A percentile compares a stretch with the other conserved stretches of the same genome.
These are phyloP conservation scores for Clytia hemisphaerica DNA, from an alignment of 30 jellyfish, hydroid and myxozoan species.

Conservation along the genomic window DNA sequence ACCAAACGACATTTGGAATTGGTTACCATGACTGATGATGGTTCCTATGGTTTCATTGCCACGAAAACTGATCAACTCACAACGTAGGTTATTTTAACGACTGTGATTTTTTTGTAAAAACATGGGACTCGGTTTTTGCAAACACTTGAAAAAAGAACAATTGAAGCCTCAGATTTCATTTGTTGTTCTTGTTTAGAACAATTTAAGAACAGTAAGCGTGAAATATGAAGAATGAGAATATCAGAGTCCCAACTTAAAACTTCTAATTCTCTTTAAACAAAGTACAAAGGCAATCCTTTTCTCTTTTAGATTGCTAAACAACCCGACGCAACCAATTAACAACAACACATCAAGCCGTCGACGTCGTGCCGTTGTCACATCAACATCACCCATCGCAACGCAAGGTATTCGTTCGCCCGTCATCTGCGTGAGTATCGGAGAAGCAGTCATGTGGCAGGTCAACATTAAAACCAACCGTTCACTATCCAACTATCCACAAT, in stretches of 20 bases:
- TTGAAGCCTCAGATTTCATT: too few relatives aligned
- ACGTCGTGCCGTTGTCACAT: conserved; percentile 52
- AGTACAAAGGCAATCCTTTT: too few relatives aligned
- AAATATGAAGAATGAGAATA: too few relatives aligned
- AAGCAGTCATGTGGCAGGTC: conserved; percentile 65
- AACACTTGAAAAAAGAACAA: too few relatives aligned
- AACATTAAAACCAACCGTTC: conserved; percentile 60
- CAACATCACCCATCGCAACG: not conserved
- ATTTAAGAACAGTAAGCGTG: too few relatives aligned
- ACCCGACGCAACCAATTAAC: not conserved
- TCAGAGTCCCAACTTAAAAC: too few relatives aligned
- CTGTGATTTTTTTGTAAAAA: too few relatives aligned
- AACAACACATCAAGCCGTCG: conserved; percentile 22
- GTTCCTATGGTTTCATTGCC: conserved; percentile 54
- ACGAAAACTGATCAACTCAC: conserved; percentile 32
- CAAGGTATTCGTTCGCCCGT: conserved; percentile 77
- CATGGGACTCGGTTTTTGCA: too few relatives aligned
- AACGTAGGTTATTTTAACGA: too few relatives aligned
- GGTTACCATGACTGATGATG: conserved; percentile 37
- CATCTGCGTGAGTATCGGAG: conserved; percentile 62
- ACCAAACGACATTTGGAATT: conserved; percentile 18
- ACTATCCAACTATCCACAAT: conserved; percentile 76
- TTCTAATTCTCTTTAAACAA: too few relatives aligned
- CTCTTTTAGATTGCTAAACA: too few relatives aligned
- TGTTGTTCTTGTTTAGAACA: too few relatives aligned